Evolutionary conservation across 2,888 invertebrate genomes (phyloP).

Genomic region (Rhyacophila evoluta): DNA sequence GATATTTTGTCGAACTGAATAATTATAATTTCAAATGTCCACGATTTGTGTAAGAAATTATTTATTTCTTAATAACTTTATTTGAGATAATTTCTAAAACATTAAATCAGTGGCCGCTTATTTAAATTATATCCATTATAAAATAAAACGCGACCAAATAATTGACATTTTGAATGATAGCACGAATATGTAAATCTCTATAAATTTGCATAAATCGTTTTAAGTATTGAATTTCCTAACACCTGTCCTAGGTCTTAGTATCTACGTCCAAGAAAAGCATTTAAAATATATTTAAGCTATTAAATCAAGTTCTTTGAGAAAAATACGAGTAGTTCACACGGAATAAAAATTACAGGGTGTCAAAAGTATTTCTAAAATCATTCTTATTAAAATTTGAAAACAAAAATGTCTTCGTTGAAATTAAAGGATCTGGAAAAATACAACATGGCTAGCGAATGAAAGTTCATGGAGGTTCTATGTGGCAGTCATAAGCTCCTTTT

Average conservation of each 20-base stretch:
- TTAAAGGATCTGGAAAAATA: too few species aligned
- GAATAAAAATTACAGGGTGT: too few species aligned
- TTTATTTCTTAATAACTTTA: slow-evolving; percentile 1
- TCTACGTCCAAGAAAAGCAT: neutral
- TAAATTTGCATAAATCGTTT: neutral
- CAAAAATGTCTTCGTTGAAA: too few species aligned
- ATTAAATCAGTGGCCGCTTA: neutral
- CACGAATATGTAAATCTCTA: neutral
- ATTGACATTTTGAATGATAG: neutral
- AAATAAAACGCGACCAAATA: neutral
- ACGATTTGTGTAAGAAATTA: neutral
- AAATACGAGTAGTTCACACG: too few species aligned
- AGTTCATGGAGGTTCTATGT: too few species aligned
- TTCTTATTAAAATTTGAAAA: too few species aligned
- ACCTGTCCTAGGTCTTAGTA: neutral
- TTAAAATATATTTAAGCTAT: neutral
- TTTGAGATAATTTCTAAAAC: neutral
- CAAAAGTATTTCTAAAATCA: too few species aligned
- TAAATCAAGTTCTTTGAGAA: too few species aligned
- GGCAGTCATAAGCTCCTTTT: too few species aligned
- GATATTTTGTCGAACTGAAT: neutral
- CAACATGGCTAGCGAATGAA: too few species aligned
- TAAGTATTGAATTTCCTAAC: neutral
- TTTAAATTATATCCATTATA: neutral
- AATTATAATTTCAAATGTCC: neutral